Conservation (phyloP, 2,888 invertebrate species). For the Cosmia pyralina region DNA sequence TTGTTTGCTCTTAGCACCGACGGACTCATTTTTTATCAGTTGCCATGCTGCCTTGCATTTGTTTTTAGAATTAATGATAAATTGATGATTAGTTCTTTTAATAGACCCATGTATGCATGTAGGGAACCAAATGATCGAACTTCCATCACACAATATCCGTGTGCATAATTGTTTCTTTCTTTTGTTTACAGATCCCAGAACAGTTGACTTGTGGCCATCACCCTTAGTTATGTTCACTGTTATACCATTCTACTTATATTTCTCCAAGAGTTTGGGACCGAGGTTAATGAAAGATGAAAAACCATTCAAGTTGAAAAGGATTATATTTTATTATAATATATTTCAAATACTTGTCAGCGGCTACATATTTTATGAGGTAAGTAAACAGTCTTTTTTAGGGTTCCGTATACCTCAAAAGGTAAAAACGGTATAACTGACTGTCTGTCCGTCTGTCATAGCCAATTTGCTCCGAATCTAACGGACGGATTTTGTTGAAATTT, state of each 20-base stretch:
- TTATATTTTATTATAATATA: conserved; percentile 94
- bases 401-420: too few relatives aligned
- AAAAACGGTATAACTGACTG: too few relatives aligned
- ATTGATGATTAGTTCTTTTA: too few relatives aligned
- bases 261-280: conserved; percentile 63
- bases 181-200: conserved; percentile 63
- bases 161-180: not conserved
- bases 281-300: conserved; percentile 91
- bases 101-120: too few relatives aligned
- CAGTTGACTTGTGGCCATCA: conserved; percentile 60
- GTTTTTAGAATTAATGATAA: too few relatives aligned
- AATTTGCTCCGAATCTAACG: too few relatives aligned
- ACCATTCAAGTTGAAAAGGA: conserved; percentile 91
- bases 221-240: conserved; percentile 30
- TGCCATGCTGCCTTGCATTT: too few relatives aligned
- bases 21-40: too few relatives aligned
- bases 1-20: too few relatives aligned
- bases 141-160: not conserved
- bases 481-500: too few relatives aligned
- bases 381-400: conserved; percentile 14
- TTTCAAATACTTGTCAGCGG: conserved; percentile 87
- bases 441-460: too few relatives aligned
- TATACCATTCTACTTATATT: conserved; percentile 59
- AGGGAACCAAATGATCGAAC: too few relatives aligned
- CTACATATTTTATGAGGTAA: conserved; percentile 59